Evolutionary conservation across 2,797 vertebrate species (phyloP).

Genomic region (Eulemur rubriventer): DNA sequence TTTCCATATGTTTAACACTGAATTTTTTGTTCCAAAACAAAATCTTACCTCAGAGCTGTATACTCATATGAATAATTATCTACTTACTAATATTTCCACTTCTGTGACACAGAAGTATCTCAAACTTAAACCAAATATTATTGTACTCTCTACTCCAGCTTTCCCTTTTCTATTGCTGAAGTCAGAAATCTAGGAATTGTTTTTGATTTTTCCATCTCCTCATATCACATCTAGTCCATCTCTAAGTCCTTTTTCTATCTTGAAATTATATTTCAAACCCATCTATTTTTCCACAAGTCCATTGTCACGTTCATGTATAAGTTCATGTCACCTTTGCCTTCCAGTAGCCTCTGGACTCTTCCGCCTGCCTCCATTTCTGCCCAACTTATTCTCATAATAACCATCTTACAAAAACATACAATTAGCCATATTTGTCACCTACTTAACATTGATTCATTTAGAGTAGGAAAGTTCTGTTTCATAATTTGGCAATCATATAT

Average conservation of each 20-base stretch:
- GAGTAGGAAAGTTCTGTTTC: not conserved
- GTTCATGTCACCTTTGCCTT: not conserved
- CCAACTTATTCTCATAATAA: not conserved
- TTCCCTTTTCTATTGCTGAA: not conserved
- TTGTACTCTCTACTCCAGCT: not conserved
- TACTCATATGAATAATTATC: not conserved
- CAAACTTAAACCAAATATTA: not conserved
- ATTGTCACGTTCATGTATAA: not conserved
- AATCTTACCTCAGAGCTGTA: not conserved
- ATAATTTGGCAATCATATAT: not conserved
- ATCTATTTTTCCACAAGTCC: not conserved
- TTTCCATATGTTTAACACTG: not conserved
- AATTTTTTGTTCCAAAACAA: not conserved
- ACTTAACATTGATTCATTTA: not conserved
- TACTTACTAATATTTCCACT: not conserved
- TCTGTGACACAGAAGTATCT: not conserved
- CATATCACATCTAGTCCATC: not conserved
- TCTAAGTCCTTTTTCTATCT: not conserved
- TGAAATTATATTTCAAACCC: not conserved
- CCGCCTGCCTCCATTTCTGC: not conserved
- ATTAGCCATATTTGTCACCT: not conserved
- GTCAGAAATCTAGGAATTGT: not conserved
- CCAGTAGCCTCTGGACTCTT: fast-evolving
- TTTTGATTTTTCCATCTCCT: not conserved
- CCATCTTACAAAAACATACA: not conserved